Evolutionary conservation across 2,888 invertebrate species (phyloP).

Genomic region (Lottia scabra): DNA sequence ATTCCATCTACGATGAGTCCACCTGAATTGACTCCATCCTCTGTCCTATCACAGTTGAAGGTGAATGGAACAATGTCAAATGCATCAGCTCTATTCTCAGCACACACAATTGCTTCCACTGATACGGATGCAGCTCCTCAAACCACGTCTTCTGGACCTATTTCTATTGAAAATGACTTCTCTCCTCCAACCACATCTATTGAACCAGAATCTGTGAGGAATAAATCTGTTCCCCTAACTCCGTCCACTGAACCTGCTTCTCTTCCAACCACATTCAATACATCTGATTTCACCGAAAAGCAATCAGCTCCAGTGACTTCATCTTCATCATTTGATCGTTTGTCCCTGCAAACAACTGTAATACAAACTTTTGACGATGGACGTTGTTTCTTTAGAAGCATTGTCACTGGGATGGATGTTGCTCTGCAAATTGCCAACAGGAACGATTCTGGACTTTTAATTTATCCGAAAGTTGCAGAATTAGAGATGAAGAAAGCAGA

Average conservation of each 20-base stretch:
- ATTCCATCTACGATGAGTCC: no score
- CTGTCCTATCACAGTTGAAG: neutral
- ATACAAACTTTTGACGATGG: neutral
- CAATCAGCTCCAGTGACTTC: no score
- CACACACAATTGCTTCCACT: neutral
- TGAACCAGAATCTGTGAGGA: neutral
- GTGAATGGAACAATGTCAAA: neutral
- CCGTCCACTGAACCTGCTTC: neutral
- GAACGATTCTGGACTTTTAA: neutral
- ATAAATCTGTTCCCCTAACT: neutral
- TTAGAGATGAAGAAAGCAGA: neutral
- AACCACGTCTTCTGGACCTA: neutral
- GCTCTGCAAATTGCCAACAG: neutral
- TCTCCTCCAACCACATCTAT: neutral
- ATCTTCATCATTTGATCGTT: no score
- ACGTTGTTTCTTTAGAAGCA: neutral
- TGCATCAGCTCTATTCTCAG: neutral
- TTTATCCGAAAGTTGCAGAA: neutral
- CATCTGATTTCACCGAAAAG: neutral
- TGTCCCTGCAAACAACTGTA: neutral
- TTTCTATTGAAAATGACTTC: neutral
- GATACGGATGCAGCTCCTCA: neutral
- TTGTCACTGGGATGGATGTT: neutral
- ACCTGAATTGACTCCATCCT: conserved; percentile 1
- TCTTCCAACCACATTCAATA: neutral